phyloP scores from a whole-genome alignment of 2,888 invertebrate species.

The Hirtodrosophila trivittata region DNA sequence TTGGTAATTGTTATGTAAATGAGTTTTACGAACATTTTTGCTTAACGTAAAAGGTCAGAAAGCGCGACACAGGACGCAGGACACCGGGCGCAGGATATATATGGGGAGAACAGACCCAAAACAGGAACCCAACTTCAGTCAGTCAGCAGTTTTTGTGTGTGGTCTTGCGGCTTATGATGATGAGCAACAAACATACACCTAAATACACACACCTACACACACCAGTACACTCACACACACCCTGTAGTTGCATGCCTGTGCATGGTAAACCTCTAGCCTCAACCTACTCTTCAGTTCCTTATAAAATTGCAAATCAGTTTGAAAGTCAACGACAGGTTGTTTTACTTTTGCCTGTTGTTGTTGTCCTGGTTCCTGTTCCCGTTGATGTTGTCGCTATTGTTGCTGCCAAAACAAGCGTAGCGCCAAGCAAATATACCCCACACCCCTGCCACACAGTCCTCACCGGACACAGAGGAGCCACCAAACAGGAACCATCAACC shows the following conservation, averaged over 20 bases:
- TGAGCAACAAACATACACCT: constrained; percentile 12
- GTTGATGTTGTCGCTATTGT: constrained; percentile 33
- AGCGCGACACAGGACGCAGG: constrained; percentile 30
- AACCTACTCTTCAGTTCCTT: constrained; percentile 52
- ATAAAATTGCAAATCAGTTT: constrained; percentile 79
- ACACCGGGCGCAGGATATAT: constrained; percentile 13
- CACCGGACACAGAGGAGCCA: background rate
- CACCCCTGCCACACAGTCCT: background rate
- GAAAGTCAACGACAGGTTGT: constrained; percentile 75
- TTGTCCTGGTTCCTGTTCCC: constrained; percentile 12
- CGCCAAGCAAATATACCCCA: constrained; percentile 12
- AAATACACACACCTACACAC: background rate
- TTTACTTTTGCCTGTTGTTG: constrained; percentile 19
- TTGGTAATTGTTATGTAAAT: constrained; percentile 77
- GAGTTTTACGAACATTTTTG: constrained; percentile 74
- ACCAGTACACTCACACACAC: background rate
- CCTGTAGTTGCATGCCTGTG: constrained; percentile 46
- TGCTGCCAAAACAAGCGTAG: constrained; percentile 46
- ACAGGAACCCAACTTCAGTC: constrained; percentile 32
- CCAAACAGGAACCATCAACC: constrained; percentile 5
- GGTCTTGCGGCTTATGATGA: constrained; percentile 27
- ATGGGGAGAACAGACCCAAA: constrained; percentile 4
- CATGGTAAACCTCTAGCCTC: constrained; percentile 43
- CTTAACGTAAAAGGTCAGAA: constrained; percentile 69
- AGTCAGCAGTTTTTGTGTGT: constrained; percentile 62